Conservation (phyloP, 2,888 invertebrate species). For the Agrilus cyanescens region DNA sequence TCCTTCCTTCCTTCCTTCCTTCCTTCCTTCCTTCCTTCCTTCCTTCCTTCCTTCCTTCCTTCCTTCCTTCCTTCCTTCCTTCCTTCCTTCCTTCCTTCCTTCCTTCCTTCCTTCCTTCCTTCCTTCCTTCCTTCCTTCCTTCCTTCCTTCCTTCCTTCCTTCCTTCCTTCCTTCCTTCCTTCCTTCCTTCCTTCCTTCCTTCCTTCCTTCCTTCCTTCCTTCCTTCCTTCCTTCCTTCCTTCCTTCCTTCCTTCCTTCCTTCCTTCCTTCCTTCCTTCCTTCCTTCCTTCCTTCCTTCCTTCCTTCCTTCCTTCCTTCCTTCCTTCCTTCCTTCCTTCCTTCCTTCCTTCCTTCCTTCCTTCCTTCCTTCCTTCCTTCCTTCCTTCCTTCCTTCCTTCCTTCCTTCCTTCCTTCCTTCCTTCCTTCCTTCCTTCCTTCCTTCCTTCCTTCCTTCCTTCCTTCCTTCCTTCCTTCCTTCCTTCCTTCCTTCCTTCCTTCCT, state of each 20-base stretch:
- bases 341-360: slow-evolving; percentile 4
- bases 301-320: slow-evolving; percentile 6
- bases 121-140: slow-evolving; percentile 5
- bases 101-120: slow-evolving; percentile 5
- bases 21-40: slow-evolving; percentile 6
- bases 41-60: slow-evolving; percentile 5
- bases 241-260: slow-evolving; percentile 6
- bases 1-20: slow-evolving; percentile 5
- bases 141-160: slow-evolving; percentile 6
- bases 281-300: slow-evolving; percentile 6
- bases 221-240: slow-evolving; percentile 6
- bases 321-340: slow-evolving; percentile 6
- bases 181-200: slow-evolving; percentile 6
- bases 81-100: slow-evolving; percentile 6
- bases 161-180: slow-evolving; percentile 6
- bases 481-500: slow-evolving; percentile 5
- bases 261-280: slow-evolving; percentile 6
- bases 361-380: slow-evolving; percentile 6
- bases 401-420: slow-evolving; percentile 7
- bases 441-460: slow-evolving; percentile 6
- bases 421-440: slow-evolving; percentile 6
- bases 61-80: slow-evolving; percentile 6
- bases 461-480: slow-evolving; percentile 5
- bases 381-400: slow-evolving; percentile 5
- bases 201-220: slow-evolving; percentile 6